Base-by-base conservation (phyloP, 2,113 vertebrate species). In the Sigmodon hispidus region DNA sequence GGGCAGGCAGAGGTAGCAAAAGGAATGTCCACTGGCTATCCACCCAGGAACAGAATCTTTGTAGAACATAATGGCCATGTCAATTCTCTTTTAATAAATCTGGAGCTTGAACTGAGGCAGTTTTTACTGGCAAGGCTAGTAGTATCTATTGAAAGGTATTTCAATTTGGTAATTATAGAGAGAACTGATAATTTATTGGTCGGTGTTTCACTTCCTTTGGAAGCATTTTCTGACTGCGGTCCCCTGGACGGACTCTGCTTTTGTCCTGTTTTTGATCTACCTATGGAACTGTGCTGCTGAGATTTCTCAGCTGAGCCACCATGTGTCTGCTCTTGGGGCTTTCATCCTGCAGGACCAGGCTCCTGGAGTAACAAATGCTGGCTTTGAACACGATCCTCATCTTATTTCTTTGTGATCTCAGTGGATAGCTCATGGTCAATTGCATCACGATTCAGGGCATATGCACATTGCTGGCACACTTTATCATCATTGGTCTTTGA, bases 281-380 rank as follows among this genome's bases (percentile, higher is more conserved):
- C 5, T n/a, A 34, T 50, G 45, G n/a, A n/a, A 69, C 11, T 69
- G 43, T 31, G 0, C 0, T 0, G 5, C 19, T 1, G 5, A 24
- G 8, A 10, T 3, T 34, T 17, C 12, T 59, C 5, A 4, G 4
- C 57, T 16, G 16, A 29, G 2, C 5, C 21, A 4, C 43, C 34
- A 0, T 19, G 17, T 4, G 1, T 19, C 26, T 36, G 19, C 48
- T 67, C 29, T 48, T 7, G 29, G 1, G 26, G 50, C 9, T 9
- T 2, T n/a, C 15, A 4, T 0, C 6, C 43, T 59, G 45, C 48
- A 13, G 5, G 81, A 36, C 21, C 48, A 50, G n/a, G 6, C 4
- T 70, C 22, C 57, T 29, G 6, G 21, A 85, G 45, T 26, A 55
- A 3, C 29, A 17, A 77, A 7, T 57, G 34, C 36, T 4, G 0